Percentiles rank a stretch among this genome's conserved stretches.
These are phyloP conservation scores for Schizopygopsis malacanthus DNA, from an alignment of 2,797 vertebrate species.

Conservation along the genomic window DNA sequence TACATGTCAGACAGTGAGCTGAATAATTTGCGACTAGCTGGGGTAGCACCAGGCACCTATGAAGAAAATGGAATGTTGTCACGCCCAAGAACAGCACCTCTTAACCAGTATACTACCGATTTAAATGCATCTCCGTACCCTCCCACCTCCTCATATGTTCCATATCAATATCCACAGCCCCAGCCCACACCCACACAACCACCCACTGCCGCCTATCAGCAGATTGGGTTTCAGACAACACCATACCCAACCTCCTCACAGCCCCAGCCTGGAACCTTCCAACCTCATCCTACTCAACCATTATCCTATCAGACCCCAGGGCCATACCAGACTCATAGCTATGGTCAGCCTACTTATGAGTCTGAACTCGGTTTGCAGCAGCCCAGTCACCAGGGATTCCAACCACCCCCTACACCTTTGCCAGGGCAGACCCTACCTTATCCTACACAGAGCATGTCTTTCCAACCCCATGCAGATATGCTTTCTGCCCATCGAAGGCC, in stretches of 20 bases:
- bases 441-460: slow-evolving; percentile 78
- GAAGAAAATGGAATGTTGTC: slow-evolving; percentile 80
- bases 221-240: slow-evolving; percentile 83
- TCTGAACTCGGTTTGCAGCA: slow-evolving; percentile 84
- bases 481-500: slow-evolving; percentile 88
- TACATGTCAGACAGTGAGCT: slow-evolving; percentile 98
- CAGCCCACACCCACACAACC: slow-evolving; percentile 74
- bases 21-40: slow-evolving; percentile 87
- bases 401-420: slow-evolving; percentile 82
- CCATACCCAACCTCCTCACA: slow-evolving; percentile 84
- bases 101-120: slow-evolving; percentile 85
- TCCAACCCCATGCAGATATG: slow-evolving; percentile 84
- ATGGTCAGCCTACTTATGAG: slow-evolving; percentile 82
- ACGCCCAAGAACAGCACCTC: slow-evolving; percentile 80
- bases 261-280: slow-evolving; percentile 89
- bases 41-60: slow-evolving; percentile 76
- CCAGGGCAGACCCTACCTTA: slow-evolving; percentile 84
- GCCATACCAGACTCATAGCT: slow-evolving; percentile 83
- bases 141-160: slow-evolving; percentile 82
- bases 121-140: slow-evolving; percentile 80
- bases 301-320: slow-evolving; percentile 85
- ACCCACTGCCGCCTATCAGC: slow-evolving; percentile 82
- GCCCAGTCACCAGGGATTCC: slow-evolving; percentile 84
- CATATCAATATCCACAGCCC: slow-evolving; percentile 85
- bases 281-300: slow-evolving; percentile 83